phyloP scores from a whole-genome alignment of 2,797 vertebrate genomes.

The Brotula barbata region DNA sequence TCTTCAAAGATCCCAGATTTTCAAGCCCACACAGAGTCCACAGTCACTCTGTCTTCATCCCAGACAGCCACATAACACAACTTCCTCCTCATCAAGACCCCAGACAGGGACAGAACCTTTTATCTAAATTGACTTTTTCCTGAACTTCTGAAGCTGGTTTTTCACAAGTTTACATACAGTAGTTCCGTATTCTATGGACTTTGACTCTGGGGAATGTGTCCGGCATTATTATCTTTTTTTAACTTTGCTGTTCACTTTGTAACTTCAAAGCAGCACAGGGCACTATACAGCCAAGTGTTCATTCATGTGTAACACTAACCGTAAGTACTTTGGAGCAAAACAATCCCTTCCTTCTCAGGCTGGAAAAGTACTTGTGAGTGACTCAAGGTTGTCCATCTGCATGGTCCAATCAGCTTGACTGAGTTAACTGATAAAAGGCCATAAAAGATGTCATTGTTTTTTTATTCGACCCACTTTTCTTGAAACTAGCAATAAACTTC shows the following conservation, averaged over 20 bases:
- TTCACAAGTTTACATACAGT: conserved; percentile 10
- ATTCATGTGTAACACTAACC: neutral
- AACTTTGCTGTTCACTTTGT: conserved; percentile 38
- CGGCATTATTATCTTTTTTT: conserved; percentile 47
- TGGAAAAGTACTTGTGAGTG: conserved; percentile 42
- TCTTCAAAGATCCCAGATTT: neutral
- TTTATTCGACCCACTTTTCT: conserved; percentile 7
- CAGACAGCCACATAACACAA: conserved; percentile 38
- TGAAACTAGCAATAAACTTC: conserved; percentile 5
- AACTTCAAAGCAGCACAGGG: neutral
- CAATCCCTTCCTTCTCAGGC: conserved; percentile 16
- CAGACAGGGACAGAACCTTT: conserved; percentile 42
- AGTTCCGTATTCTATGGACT: conserved; percentile 57
- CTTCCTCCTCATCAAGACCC: conserved; percentile 53
- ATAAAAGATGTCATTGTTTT: conserved; percentile 30
- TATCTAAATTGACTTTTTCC: conserved; percentile 77
- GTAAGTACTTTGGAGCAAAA: conserved; percentile 25
- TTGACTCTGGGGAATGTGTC: conserved; percentile 58
- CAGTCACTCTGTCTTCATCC: conserved; percentile 20
- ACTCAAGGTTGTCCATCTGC: conserved; percentile 37
- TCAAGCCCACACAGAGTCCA: conserved; percentile 40
- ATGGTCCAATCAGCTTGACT: conserved; percentile 30
- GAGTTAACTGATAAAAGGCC: conserved; percentile 56
- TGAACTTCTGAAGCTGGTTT: conserved; percentile 59
- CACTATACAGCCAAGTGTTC: conserved; percentile 5